These are phyloP conservation scores for Zaprionus gabonicus DNA, from an alignment of 1,140 invertebrate species.

Conservation along the genomic window DNA sequence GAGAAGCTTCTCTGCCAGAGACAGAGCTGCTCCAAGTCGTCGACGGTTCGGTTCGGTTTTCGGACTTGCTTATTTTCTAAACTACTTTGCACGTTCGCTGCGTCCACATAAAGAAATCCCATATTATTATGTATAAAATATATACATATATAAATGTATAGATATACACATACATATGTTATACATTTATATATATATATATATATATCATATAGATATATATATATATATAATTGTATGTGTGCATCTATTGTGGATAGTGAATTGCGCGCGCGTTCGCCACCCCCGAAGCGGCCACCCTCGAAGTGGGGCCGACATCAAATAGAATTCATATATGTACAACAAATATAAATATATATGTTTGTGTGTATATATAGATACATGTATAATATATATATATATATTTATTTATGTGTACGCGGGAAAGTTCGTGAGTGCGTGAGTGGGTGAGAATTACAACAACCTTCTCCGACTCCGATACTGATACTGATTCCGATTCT, in stretches of 20 bases:
- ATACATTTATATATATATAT: conserved; percentile 70
- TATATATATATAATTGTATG: conserved; percentile 62
- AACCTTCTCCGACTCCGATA: conserved; percentile 5
- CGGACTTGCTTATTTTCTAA: conserved; percentile 83
- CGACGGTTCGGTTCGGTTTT: conserved; percentile 81
- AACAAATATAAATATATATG: conserved; percentile 66
- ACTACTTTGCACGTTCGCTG: conserved; percentile 56
- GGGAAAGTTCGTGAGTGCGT: conserved; percentile 42
- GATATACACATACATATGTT: too few species aligned
- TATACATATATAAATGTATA: conserved; percentile 68
- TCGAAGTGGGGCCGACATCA: conserved; percentile 47
- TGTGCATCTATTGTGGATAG: conserved; percentile 57
- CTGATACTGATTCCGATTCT: conserved; percentile 41
- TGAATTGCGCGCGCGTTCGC: conserved; percentile 76
- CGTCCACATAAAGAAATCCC: conserved; percentile 60
- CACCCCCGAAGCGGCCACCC: conserved; percentile 50
- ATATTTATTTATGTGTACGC: conserved; percentile 49
- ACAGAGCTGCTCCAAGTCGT: conserved; percentile 80
- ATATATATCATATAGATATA: conserved; percentile 56
- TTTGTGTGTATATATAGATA: conserved; percentile 20
- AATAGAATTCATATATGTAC: conserved; percentile 73
- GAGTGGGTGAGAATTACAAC: conserved; percentile 32
- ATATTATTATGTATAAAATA: conserved; percentile 78
- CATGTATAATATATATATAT: conserved; percentile 39
- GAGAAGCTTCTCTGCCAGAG: conserved; percentile 53